Evolutionary conservation across 2,113 vertebrate species (phyloP).

Genomic region (Urocolius indicus): DNA sequence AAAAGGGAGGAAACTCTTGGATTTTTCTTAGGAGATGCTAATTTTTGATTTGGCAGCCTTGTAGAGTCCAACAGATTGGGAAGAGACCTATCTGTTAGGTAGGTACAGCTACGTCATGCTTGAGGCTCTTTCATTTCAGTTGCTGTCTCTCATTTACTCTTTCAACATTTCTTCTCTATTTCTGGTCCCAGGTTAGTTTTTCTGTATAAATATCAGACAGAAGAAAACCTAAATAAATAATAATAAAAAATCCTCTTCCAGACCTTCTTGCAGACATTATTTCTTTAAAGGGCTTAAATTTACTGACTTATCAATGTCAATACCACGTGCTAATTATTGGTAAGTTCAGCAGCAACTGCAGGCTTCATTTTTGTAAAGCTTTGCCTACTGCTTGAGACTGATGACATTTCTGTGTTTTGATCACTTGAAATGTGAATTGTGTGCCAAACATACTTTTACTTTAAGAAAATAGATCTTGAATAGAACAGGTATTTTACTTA

Average conservation of each 20-base stretch:
- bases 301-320: neutral
- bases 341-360: neutral
- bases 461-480: neutral
- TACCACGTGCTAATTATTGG: neutral
- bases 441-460: neutral
- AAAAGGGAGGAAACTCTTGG: neutral
- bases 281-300: neutral
- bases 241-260: neutral
- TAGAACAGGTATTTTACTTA: neutral
- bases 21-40: neutral
- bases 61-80: neutral
- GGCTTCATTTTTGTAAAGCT: neutral
- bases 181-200: neutral
- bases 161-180: neutral
- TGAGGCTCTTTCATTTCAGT: neutral
- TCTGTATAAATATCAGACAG: neutral
- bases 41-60: slow-evolving; percentile 2
- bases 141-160: neutral
- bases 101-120: neutral
- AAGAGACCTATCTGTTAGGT: neutral
- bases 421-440: neutral
- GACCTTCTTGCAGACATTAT: neutral
- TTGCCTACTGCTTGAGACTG: neutral
- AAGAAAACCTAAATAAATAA: neutral
- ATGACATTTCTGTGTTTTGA: neutral